Evolutionary conservation across 1,140 invertebrate genomes (phyloP).

Genomic region (Bombus picipes): DNA sequence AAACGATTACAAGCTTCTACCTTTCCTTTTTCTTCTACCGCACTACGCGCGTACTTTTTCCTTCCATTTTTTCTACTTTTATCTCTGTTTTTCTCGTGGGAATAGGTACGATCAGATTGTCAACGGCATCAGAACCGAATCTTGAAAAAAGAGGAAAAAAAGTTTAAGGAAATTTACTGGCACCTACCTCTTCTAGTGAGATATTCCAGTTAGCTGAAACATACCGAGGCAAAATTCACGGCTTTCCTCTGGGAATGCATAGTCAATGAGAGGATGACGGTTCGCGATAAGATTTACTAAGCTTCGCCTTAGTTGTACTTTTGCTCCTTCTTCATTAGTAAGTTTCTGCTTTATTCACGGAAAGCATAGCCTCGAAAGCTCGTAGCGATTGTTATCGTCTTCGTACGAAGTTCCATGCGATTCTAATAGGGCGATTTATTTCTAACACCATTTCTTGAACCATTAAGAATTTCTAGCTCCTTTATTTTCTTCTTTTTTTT

Average conservation of each 20-base stretch:
- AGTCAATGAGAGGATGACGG: slow-evolving; percentile 60
- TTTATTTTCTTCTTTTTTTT: too few species aligned
- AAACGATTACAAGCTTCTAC: slow-evolving; percentile 34
- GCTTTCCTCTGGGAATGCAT: slow-evolving; percentile 54
- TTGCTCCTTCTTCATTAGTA: slow-evolving; percentile 44
- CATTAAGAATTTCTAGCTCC: too few species aligned
- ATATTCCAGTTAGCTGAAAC: slow-evolving; percentile 43
- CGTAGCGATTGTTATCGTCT: slow-evolving; percentile 26
- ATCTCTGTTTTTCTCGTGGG: background rate
- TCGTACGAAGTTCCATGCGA: too few species aligned
- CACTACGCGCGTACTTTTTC: slow-evolving; percentile 1
- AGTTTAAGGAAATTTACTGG: slow-evolving; percentile 57
- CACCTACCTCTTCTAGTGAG: slow-evolving; percentile 22
- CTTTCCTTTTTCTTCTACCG: background rate
- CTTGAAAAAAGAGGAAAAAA: slow-evolving; percentile 13
- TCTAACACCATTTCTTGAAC: background rate
- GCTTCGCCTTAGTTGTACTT: slow-evolving; percentile 14
- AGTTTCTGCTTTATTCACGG: background rate
- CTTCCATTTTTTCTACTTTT: background rate
- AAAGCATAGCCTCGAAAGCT: slow-evolving; percentile 5
- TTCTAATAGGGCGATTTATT: background rate
- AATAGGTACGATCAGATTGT: slow-evolving; percentile 59
- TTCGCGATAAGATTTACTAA: slow-evolving; percentile 27
- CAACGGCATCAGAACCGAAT: slow-evolving; percentile 14
- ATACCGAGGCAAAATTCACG: slow-evolving; percentile 1